Evolutionary conservation across 2,888 invertebrate species (phyloP), one percentile per base, ranked within the genome.

Genomic region (Lissonota sp.): DNA sequence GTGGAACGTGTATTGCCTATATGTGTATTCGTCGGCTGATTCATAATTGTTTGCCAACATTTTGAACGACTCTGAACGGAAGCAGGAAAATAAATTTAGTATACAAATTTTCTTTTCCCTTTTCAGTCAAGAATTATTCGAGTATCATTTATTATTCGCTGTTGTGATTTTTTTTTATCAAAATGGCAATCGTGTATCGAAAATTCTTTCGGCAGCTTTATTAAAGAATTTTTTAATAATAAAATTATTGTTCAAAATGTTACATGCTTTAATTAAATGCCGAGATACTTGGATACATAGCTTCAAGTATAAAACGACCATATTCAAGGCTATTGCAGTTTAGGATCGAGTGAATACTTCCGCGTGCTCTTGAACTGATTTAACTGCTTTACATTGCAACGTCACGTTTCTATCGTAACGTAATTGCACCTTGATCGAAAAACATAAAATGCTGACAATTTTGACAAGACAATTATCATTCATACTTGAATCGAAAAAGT

Each of bases 41-140:
- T 83, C 74, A 77, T 57, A 66, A 74, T 57, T 77, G 72, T 80
- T 83, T 73, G 73, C 73, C 64, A 64, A 83, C 79, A 73, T 72
- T 44, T 53, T 7, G 8, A 46, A 55, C 39, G 26, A n/a, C n/a
- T n/a, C n/a, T n/a, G n/a, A n/a, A n/a, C n/a, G n/a, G n/a, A n/a
- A n/a, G n/a, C n/a, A n/a, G n/a, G n/a, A n/a, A n/a, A n/a, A n/a
- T n/a, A n/a, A n/a, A n/a, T n/a, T n/a, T n/a, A n/a, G n/a, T 57
- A 5, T 55, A 55, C 5, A 44, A 72, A 72, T 37, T 16, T 62
- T 7, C 46, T 8, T 16, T 26, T 3, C 40, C 7, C 16, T 71
- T 7, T n/a, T 49, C 8, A 44, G n/a, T 37, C 46, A 8, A 12
- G 7, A 7, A 8, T 55, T 16, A 55, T 55, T 16, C 55, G 16